Percentiles rank a stretch among this genome's conserved stretches.
Conservation (phyloP, 92 coral and sea anemone genomes). For the Montipora capitata region DNA sequence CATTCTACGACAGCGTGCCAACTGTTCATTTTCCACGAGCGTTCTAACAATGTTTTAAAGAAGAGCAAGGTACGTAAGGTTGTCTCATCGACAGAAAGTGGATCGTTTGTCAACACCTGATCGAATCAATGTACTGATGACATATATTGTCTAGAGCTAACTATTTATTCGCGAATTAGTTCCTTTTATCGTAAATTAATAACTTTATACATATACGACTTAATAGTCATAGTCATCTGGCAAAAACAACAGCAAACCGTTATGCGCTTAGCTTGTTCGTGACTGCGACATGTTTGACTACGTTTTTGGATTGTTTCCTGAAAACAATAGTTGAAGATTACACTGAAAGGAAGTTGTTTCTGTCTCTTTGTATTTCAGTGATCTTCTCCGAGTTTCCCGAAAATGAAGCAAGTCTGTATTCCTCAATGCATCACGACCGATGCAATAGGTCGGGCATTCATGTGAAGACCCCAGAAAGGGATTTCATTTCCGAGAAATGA, state of each 20-base stretch:
- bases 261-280: too few relatives aligned
- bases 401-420: neutral
- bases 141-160: too few relatives aligned
- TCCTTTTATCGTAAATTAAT: too few relatives aligned
- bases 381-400: neutral
- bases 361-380: neutral
- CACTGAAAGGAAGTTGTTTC: neutral
- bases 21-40: slow-evolving; percentile 12
- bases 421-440: too few relatives aligned
- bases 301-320: neutral
- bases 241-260: too few relatives aligned
- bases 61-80: neutral
- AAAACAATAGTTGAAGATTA: neutral
- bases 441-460: too few relatives aligned
- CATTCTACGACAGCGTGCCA: slow-evolving; percentile 19
- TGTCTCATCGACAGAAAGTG: neutral
- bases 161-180: too few relatives aligned
- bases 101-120: too few relatives aligned
- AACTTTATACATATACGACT: too few relatives aligned
- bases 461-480: neutral
- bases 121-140: too few relatives aligned
- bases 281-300: too few relatives aligned
- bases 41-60: neutral
- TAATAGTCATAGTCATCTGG: too few relatives aligned
- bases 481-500: neutral